Evolutionary conservation across 2,888 invertebrate species (phyloP).

Genomic region (Trichacis sp.): DNA sequence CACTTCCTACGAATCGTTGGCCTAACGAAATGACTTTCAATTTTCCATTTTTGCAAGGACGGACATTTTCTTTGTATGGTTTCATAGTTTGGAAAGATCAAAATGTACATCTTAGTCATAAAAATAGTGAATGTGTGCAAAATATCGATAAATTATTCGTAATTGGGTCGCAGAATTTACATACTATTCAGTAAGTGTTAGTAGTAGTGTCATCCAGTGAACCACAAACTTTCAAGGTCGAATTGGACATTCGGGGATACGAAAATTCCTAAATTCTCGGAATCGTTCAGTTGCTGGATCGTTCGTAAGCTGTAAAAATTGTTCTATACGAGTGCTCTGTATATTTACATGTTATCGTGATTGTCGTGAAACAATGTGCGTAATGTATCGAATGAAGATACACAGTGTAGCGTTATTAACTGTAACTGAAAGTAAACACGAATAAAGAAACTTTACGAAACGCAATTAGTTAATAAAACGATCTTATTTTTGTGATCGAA

Average conservation of each 20-base stretch:
- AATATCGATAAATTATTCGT: background rate
- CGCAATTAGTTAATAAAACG: background rate
- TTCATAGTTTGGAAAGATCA: background rate
- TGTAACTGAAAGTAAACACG: slow-evolving; percentile 58
- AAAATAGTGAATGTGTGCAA: slow-evolving; percentile 3
- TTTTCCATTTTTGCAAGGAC: slow-evolving; percentile 7
- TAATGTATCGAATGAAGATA: too few species aligned
- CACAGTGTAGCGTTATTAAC: slow-evolving; percentile 58
- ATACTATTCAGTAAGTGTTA: slow-evolving; percentile 13
- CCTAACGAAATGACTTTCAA: background rate
- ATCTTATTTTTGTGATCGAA: too few species aligned
- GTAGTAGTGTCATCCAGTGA: slow-evolving; percentile 24
- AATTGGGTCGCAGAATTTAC: slow-evolving; percentile 9
- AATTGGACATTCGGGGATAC: too few species aligned
- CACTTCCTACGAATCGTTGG: background rate
- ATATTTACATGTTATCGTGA: slow-evolving; percentile 64
- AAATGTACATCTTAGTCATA: background rate
- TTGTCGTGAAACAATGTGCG: slow-evolving; percentile 58
- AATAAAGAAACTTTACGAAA: background rate
- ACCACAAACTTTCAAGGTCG: too few species aligned
- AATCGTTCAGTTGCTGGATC: slow-evolving; percentile 32
- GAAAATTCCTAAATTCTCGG: too few species aligned
- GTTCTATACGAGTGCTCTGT: slow-evolving; percentile 46
- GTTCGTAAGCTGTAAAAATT: slow-evolving; percentile 36
- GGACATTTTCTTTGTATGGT: slow-evolving; percentile 14